Evolutionary conservation across 2,888 invertebrate species (phyloP), one percentile per base, ranked within the genome.

Genomic region (Apotomis capreana): DNA sequence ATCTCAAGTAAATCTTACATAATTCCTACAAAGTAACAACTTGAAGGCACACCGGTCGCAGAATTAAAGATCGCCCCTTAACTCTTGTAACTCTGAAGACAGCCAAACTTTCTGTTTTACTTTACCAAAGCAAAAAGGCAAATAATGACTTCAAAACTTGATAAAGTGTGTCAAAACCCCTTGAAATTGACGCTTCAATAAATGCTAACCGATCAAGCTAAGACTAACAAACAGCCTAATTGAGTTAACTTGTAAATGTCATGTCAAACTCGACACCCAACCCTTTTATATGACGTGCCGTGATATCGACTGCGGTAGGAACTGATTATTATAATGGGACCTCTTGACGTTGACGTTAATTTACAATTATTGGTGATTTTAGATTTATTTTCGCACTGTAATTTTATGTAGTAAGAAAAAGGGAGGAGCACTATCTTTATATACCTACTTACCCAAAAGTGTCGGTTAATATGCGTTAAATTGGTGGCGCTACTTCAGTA

Each of bases 161-260:
- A 62, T 57, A 44, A 69, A 74, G 70, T 51, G 52, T 72, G 69
- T 74, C 68, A 71, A 65, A 71, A 68, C 49, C 12, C 57, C 63
- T 68, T 68, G 40, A 74, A 76, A 74, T 74, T 67, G 73, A 71
- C 72, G 64, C 58, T 65, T 68, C 70, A 75, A 76, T 83, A 81
- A 82, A 84, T 87, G 83, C 86, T 83, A 81, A 82, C 81, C 78
- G 79, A 76, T 74, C 77, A 76, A 80, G 80, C 80, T 77, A 77
- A 79, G 78, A 26, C 57, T 71, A 71, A 61, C 83, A 84, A 88
- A 86, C 84, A 83, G 84, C 77, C 83, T 89, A 89, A 89, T 90
- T 84, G 87, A 87, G 85, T 89, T 90, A 89, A 86, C 88, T 87
- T 87, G 87, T 85, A 89, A 84, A 85, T 78, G 90, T 89, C 88